Evolutionary conservation across 1,140 invertebrate genomes (phyloP), one percentile per base, ranked within the genome.

Genomic region (Helicoverpa zea): DNA sequence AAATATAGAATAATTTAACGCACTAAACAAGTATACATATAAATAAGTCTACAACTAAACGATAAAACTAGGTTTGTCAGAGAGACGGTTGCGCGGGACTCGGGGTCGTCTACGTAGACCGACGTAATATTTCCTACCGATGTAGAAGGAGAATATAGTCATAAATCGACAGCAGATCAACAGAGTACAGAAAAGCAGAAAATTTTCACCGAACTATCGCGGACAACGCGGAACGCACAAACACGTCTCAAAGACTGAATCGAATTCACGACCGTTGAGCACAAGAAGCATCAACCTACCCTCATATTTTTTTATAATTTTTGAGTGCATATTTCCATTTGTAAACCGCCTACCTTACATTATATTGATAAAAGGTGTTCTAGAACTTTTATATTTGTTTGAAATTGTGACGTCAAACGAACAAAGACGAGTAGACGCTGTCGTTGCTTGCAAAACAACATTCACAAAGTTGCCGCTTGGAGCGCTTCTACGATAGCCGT

Each of bases 191-290:
- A 84, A 84, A 85, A 51, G 68, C 10, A 61, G 43, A 77, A 59
- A 64, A 68, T 84, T 87, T 82, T 83, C 84, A 43, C 74, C 63
- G 68, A 77, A 78, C 81, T 68, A 83, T 81, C 84, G 85, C 85
- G 86, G 68, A 76, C 64, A 77, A 78, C 81, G 79, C 86, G 85
- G 81, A 79, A 74, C 84, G 85, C 14, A 87, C 85, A 83, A 80
- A 82, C 59, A 84, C 88, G 87, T 89, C 90, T 87, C 84, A 89
- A 83, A 89, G 87, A 92, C 90, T 92, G 87, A 66, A 30, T 70
- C 68, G 77, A 79, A 66, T 64, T 74, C 18, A 43, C 16, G 64
- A 23, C 61, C 54, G 74, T 54, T 72, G 10, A 63, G 29, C 23
- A 14, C n/a, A 9, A 10, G 23, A 13, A 3, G 12, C 43, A 51